These are phyloP conservation scores for human DNA, from an alignment of 2,113 vertebrate genomes.

Conservation along the genomic window DNA sequence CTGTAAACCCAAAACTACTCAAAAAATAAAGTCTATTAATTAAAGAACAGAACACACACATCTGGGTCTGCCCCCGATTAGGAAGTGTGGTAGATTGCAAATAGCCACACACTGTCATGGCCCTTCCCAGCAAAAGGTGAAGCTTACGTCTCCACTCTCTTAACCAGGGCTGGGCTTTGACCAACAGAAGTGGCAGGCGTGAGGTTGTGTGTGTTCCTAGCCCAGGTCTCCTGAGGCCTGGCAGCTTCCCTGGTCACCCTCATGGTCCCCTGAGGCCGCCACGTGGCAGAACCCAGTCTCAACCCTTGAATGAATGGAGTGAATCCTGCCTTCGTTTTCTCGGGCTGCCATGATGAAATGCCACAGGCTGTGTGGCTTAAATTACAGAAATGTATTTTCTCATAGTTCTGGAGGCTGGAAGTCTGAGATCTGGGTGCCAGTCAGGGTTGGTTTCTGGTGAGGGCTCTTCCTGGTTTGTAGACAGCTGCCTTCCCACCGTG, in stretches of 20 bases:
- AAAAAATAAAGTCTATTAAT: background rate
- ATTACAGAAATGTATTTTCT: background rate
- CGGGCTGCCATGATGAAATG: background rate
- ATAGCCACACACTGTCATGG: background rate
- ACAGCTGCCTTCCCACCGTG: accelerated
- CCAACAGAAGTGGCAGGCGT: background rate
- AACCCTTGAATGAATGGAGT: too few species aligned
- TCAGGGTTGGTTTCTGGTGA: background rate
- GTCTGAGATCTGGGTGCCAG: background rate
- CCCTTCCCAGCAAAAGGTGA: background rate
- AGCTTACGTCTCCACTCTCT: too few species aligned
- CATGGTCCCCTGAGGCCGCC: too few species aligned
- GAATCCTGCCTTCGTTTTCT: too few species aligned
- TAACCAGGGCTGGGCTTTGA: too few species aligned
- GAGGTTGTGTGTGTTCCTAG: background rate
- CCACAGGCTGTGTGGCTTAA: too few species aligned
- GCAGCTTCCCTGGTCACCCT: background rate
- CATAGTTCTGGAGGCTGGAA: background rate
- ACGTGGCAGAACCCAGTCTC: background rate
- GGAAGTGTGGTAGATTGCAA: accelerated
- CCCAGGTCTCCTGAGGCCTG: background rate
- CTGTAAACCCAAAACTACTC: background rate
- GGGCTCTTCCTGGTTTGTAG: background rate
- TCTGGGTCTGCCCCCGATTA: accelerated
- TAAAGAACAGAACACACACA: background rate